Base-by-base conservation (phyloP, 1,140 invertebrate genomes). In the Anagrus nilaparvatae region DNA sequence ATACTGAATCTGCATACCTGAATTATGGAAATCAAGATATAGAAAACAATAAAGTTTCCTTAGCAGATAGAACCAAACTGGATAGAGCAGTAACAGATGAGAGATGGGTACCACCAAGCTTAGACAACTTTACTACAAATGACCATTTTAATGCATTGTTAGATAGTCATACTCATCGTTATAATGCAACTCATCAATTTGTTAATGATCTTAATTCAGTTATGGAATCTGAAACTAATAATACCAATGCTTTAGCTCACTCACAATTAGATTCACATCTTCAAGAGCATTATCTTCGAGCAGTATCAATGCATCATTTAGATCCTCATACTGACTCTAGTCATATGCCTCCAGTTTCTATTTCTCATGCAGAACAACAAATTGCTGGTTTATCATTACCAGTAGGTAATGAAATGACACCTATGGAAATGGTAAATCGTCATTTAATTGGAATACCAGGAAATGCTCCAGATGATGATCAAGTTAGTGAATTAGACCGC, bases 41-140 rank as follows among this genome's bases (percentile, higher is more conserved):
- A 1, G 61, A 63, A 31, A 47, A 44, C 47, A 18, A 46, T 7
- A 67, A 68, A 52, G 64, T 67, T 5, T 47, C 59, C 5, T 45
- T 65, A 8, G 63, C 59, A 5, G 67, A 69, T 7, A 48, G 66
- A 35, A 58, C 63, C 0, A 74, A 72, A 43, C 49, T 73, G 5
- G 66, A 73, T 50, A 64, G 65, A 27, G 69, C 66, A 9, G 70
- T 75, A 47, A 69, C 73, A 1, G 76, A 79, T 46, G 77, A 79
- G 51, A 58, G 77, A 40, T 79, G 78, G 76, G 75, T 80, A 4
- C 77, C 76, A 16, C 76, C 76, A 3, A 76, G 74, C 49, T 20
- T 40, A 1, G 65, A 65, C 7, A 67, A 54, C 13, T 64, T 70
- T 25, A 63, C 64, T 49, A 55, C 61, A 0, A 58, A 58, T 14